Base-by-base conservation (phyloP, 2,797 vertebrate genomes). In the Pseudochromis fuscus region DNA sequence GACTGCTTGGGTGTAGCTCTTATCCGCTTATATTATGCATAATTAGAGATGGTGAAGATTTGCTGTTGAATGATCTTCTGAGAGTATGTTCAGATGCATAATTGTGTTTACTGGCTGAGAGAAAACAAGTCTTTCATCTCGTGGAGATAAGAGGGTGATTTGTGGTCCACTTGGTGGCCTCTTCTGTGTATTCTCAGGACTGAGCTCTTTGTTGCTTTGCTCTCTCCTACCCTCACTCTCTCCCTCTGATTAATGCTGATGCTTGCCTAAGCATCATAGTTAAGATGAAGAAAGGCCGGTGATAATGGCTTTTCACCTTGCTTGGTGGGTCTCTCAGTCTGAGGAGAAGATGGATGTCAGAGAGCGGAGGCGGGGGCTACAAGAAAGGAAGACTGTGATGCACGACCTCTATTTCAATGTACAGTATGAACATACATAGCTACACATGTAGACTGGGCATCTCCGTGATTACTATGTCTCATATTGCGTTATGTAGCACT, bases 1-100 rank as follows among this genome's bases (percentile, higher is more conserved):
- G 55, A 53, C 40, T 67, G 51, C 72, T 67, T 68, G 53, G 51
- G 51, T 64, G 66, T 42, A 45, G 67, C 55, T 74, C 77, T 88
- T 90, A 89, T 87, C 88, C 69, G 72, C 50, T 86, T 72, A 77
- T 84, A 84, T 79, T 82, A 65, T 67, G 49, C 72, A 85, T 90
- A 87, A 91, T 91, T 87, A 88, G 69, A 90, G 86, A 90, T 88
- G 53, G 72, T 70, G 80, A 77, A 85, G 84, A 91, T 89, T 87
- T 72, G 72, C 40, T 65, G 76, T 37, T 87, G 87, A 90, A 88
- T 85, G 80, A 84, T 90, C 85, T 80, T 82, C 72, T 71, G 79
- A 87, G 87, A 86, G 71, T 62, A 76, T 78, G 77, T 84, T 87
- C 69, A 53, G 81, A 88, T 89, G 82, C 79, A 89, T 89, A 90